Base-by-base conservation (phyloP, 2,113 vertebrate species). In the Pelodiscus sinensis region DNA sequence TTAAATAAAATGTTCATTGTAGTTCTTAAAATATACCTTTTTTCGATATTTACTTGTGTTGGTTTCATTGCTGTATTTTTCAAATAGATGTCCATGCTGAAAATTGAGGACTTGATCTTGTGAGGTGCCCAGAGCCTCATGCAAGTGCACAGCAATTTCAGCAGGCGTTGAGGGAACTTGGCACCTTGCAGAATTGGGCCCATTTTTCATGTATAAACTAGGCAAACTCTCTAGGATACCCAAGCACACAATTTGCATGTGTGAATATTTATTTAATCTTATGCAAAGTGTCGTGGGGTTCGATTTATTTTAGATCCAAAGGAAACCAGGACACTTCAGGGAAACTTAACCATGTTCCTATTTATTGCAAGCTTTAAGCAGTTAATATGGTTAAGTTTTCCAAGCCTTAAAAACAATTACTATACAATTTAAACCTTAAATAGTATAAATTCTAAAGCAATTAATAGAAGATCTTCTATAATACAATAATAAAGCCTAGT, bases 41-140 rank as follows among this genome's bases (percentile, higher is more conserved):
- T 50, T 77, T 50, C 22, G 22, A 25, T 27, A 27, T 50, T 50
- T 77, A 50, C 21, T 14, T 50, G 12, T 19, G n/a, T 35, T 86
- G n/a, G 1, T 86, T 9, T 80, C 14, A 50, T 2, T 11, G 38
- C 44, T 38, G 15, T 80, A 38, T 86, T 24, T 44, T 87, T 90
- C 60, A 82, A 9, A 58, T 80, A 15, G 2, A 0, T 77, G 29
- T 78, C 9, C 85, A 1, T 16, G 54, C 31, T 35, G 44, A 11
- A 79, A 27, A 75, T 60, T 7, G 0, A 4, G 0, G 6, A 29
- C 89, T 3, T 51, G 5, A 22, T 88, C 75, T 9, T 50, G 21
- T 52, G 38, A 87, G 14, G 58, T 78, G 11, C 29, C 85, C 27
- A 60, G 82, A 81, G 90, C 5, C 2, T 18, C 57, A 3, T 81